Conservation (phyloP, 2,113 vertebrate genomes). For the Chamaetylas fuelleborni region DNA sequence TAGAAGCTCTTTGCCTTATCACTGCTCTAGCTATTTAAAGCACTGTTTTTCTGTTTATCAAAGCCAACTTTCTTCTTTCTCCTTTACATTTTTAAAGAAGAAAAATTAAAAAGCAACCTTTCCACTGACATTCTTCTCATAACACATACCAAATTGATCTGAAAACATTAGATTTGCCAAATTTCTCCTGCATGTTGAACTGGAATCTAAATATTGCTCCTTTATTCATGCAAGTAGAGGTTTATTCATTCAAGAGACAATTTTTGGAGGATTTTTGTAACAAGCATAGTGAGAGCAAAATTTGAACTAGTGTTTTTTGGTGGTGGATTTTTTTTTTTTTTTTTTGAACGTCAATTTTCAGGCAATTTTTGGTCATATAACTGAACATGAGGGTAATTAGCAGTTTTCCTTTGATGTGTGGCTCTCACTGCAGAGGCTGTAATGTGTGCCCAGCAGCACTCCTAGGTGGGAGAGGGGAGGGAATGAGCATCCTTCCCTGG, state of each 20-base stretch:
- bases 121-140: slow-evolving; percentile 5
- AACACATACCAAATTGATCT: slow-evolving; percentile 16
- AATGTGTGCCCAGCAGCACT: neutral
- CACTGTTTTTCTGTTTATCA: neutral
- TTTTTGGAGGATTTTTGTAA: neutral
- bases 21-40: neutral
- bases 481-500: fast-evolving
- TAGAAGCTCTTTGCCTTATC: slow-evolving; percentile 28
- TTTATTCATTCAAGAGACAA: neutral
- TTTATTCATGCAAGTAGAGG: neutral
- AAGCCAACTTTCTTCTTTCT: neutral
- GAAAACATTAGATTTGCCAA: slow-evolving; percentile 21
- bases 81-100: neutral
- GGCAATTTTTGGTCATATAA: neutral
- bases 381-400: neutral
- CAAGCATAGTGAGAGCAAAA: neutral
- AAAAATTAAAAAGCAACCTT: neutral
- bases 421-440: neutral
- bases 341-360: neutral
- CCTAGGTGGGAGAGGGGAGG: fast-evolving
- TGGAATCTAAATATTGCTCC: neutral
- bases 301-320: neutral
- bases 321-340: neutral
- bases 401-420: neutral
- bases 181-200: neutral